Base-by-base conservation (phyloP, 2,888 invertebrate species). In the Heliconius aoede region DNA sequence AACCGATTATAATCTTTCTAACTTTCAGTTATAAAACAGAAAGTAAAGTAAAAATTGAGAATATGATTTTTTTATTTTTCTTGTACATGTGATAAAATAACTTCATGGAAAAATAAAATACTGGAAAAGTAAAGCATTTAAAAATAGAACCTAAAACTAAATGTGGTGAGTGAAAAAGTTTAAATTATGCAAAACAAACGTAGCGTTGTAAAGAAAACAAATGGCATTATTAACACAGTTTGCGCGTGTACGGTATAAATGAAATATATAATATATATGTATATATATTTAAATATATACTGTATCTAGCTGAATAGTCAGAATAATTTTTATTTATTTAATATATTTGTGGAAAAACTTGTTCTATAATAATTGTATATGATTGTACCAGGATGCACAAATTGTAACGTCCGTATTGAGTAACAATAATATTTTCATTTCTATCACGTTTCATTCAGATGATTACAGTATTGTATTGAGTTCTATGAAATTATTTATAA, bases 161-260 rank as follows among this genome's bases (percentile, higher is more conserved):
- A 55, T 55, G 55, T 55, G 11, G n/a, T 55, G 4, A 1, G n/a
- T 55, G 18, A 55, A 21, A 55, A 55, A 55, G 21, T n/a, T 55
- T 55, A n/a, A 55, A 55, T 55, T 55, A 72, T 72, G 60, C 55
- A 72, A 72, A 72, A 60, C 18, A 72, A 72, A 60, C 36, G 26
- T 21, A 28, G 40, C 40, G 18, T 21, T 40, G 28, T 72, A 72
- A 72, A 28, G 72, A 72, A 72, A 72, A 60, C 71, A 61, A 72
- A 60, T 36, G 26, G 60, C 60, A 60, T 72, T 72, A 72, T 72
- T 72, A 72, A 18, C 60, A 32, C 36, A 36, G 60, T 26, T 61
- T 60, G 60, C 40, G 11, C 60, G 26, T 21, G 60, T 61, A 72
- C 28, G 60, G 60, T 72, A 26, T 26, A 13, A 36, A 40, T 7